Evolutionary conservation across 2,888 invertebrate species (phyloP).

Genomic region (Euphydryas editha): DNA sequence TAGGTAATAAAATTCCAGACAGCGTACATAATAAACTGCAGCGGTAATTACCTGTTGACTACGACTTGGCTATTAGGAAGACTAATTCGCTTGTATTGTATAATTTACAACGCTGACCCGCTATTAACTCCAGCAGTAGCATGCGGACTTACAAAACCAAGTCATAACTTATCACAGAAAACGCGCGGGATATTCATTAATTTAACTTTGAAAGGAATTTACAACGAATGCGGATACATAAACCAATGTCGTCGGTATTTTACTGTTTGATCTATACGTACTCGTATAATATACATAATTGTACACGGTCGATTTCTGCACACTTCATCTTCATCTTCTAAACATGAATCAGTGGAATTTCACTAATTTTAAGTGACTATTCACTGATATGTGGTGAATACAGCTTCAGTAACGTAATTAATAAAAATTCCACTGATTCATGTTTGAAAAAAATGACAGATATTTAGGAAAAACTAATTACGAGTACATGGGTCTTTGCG

Average conservation of each 20-base stretch:
- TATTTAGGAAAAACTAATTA: too few relatives aligned
- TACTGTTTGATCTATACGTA: not conserved
- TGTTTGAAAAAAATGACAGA: too few relatives aligned
- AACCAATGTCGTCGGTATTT: not conserved
- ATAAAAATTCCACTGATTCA: too few relatives aligned
- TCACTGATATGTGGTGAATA: too few relatives aligned
- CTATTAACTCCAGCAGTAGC: conserved; percentile 4
- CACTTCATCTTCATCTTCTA: too few relatives aligned
- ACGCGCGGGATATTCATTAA: not conserved
- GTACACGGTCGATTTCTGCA: too few relatives aligned
- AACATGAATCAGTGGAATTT: too few relatives aligned
- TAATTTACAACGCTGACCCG: conserved; percentile 20
- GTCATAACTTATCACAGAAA: not conserved
- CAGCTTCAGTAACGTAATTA: too few relatives aligned
- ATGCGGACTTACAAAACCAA: conserved; percentile 1
- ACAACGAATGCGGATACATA: not conserved
- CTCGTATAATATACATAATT: too few relatives aligned
- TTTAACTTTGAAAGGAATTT: not conserved
- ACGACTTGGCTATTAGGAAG: conserved; percentile 21
- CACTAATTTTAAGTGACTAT: too few relatives aligned
- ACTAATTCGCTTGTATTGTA: conserved; percentile 30
- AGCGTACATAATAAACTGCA: not conserved
- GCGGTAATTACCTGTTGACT: conserved; percentile 16
- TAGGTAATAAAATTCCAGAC: not conserved
- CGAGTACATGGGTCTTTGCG: too few relatives aligned